Base-by-base conservation (phyloP, 2,888 invertebrate species). In the Apoda limacodes region DNA sequence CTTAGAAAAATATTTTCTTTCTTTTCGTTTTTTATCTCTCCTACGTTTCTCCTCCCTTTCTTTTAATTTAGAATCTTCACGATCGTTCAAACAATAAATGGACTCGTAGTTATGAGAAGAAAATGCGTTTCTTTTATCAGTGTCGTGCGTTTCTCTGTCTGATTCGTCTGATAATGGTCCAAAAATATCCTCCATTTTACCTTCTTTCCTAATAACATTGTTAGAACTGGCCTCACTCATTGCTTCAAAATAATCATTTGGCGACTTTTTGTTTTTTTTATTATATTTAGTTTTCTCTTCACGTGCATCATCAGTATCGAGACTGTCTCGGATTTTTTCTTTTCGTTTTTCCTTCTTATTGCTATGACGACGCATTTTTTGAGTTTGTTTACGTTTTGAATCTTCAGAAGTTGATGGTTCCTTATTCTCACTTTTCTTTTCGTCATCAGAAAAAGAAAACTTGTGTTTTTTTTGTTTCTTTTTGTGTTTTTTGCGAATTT, bases 111-210 rank as follows among this genome's bases (percentile, higher is more conserved):
- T 58, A 41, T 53, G 46, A 14, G 52, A 40, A 37, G 55, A 32
- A 41, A 59, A 63, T 11, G 75, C 66, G 31, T 51, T 42, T 46
- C 62, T 66, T 39, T 48, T 52, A 43, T 45, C 52, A 40, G 43
- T 38, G 34, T 48, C 39, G 33, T 40, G 54, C 15, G 52, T 46
- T 27, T 72, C 72, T 53, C 55, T 66, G 37, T 82, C 82, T 2
- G 81, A 82, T 22, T 93, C 90, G 51, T 91, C 93, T 1, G 93
- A 92, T 37, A 93, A 76, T 7, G 92, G 90, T 1, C 93, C 93
- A 66, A 93, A 93, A 38, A 93, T 93, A 46, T 92, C 92, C 61
- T 93, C 92, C 89, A 93, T 90, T 66, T 92, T 90, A 13, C 87
- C 91, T 45, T 89, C 90, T 38, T 89, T 86, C 48, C 88, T 86